Evolutionary conservation across 2,113 vertebrate species (phyloP).

Genomic region (mouse (Mus musculus)): DNA sequence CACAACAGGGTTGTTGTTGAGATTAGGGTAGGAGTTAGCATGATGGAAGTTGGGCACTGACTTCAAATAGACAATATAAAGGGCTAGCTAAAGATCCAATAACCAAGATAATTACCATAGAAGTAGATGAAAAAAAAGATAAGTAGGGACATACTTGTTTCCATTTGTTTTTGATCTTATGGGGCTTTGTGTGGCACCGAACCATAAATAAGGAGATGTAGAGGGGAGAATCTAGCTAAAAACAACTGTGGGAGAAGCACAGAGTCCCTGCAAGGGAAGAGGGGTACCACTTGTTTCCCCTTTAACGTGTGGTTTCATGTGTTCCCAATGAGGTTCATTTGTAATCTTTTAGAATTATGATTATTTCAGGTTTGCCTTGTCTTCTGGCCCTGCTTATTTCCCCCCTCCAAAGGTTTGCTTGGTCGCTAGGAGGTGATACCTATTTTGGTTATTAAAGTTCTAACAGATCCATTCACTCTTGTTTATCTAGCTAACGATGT

Average conservation of each 20-base stretch:
- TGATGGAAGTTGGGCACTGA: neutral
- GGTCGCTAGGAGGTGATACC: neutral
- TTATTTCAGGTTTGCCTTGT: neutral
- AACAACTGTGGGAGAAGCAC: neutral
- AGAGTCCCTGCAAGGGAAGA: neutral
- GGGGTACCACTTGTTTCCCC: neutral
- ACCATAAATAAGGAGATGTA: neutral
- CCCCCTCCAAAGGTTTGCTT: neutral
- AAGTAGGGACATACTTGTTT: neutral
- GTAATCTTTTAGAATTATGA: neutral
- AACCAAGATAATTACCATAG: neutral
- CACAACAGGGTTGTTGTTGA: neutral
- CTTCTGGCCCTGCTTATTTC: neutral
- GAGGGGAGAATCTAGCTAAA: neutral
- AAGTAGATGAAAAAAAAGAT: neutral
- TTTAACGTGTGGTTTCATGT: neutral
- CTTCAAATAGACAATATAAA: neutral
- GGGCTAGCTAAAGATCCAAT: neutral
- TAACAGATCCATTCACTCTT: neutral
- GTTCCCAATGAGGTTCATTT: neutral
- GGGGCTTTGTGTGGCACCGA: neutral
- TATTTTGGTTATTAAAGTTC: neutral
- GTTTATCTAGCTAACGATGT: neutral
- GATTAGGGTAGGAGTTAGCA: neutral
- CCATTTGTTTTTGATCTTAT: neutral